phyloP scores from a whole-genome alignment of 37 sponge, comb jelly and placozoan genomes.

The Halisarca cf. caerulea region DNA sequence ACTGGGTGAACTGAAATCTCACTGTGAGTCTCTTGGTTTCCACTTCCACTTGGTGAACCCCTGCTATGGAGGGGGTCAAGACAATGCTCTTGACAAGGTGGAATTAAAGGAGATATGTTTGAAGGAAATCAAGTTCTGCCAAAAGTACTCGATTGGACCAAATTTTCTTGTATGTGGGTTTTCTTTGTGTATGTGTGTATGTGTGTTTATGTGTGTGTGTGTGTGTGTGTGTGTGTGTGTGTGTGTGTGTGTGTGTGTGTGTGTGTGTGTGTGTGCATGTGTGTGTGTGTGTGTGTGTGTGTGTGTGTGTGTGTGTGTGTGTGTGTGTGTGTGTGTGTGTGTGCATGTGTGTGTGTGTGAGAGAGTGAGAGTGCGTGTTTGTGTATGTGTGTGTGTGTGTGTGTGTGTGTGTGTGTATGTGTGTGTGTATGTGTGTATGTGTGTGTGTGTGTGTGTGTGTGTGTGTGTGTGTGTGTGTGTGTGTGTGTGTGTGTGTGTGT shows the following conservation, averaged over 20 bases:
- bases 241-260: background rate
- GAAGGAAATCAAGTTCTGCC: conserved; percentile 71
- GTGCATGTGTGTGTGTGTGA: too few species aligned
- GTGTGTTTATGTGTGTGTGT: background rate
- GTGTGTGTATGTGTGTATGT: too few species aligned
- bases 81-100: background rate
- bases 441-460: too few species aligned
- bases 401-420: too few species aligned
- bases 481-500: too few species aligned
- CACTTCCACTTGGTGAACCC: conserved; percentile 73
- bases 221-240: background rate
- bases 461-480: too few species aligned
- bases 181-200: background rate
- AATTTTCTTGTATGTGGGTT: conserved; percentile 83
- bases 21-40: conserved; percentile 63
- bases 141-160: conserved; percentile 63
- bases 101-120: background rate
- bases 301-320: too few species aligned
- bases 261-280: background rate
- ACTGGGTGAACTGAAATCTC: conserved; percentile 45
- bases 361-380: too few species aligned
- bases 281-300: too few species aligned
- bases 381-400: too few species aligned
- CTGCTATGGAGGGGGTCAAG: conserved; percentile 2
- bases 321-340: too few species aligned